Evolutionary conservation across 2,113 vertebrate species (phyloP).

Genomic region (Nycticebus coucang): DNA sequence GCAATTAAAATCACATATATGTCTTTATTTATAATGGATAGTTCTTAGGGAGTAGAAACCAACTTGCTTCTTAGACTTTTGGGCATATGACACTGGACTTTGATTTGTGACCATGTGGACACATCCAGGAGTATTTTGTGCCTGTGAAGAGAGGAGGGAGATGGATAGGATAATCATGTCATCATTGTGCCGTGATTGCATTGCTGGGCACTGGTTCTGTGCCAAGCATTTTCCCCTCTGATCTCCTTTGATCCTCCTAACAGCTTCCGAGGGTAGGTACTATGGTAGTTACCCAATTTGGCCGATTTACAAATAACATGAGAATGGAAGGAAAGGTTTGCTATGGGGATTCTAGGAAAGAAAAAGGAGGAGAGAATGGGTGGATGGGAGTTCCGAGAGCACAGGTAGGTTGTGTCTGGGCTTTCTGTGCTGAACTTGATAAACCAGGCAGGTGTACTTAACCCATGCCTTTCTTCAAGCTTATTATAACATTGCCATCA

Average conservation of each 20-base stretch:
- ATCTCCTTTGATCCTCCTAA: not conserved
- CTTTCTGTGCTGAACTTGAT: not conserved
- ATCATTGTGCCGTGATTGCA: not conserved
- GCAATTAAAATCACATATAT: not conserved
- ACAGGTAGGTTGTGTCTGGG: not conserved
- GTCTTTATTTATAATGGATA: not conserved
- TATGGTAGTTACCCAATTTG: not conserved
- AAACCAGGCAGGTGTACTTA: not conserved
- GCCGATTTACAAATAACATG: not conserved
- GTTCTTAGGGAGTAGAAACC: not conserved
- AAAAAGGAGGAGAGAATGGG: not conserved
- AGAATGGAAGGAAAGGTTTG: not conserved
- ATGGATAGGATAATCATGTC: not conserved
- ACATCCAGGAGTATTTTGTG: not conserved
- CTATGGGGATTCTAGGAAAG: not conserved
- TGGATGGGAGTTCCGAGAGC: not conserved
- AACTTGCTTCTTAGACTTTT: not conserved
- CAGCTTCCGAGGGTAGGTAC: not conserved
- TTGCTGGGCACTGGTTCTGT: not conserved
- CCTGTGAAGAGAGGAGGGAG: not conserved
- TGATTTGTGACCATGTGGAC: no score
- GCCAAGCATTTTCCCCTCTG: no score
- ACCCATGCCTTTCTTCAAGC: not conserved
- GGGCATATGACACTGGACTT: not conserved
- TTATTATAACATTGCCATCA: not conserved